Conservation (phyloP, 2,888 invertebrate genomes). For the Lepidochitona cinerea region DNA sequence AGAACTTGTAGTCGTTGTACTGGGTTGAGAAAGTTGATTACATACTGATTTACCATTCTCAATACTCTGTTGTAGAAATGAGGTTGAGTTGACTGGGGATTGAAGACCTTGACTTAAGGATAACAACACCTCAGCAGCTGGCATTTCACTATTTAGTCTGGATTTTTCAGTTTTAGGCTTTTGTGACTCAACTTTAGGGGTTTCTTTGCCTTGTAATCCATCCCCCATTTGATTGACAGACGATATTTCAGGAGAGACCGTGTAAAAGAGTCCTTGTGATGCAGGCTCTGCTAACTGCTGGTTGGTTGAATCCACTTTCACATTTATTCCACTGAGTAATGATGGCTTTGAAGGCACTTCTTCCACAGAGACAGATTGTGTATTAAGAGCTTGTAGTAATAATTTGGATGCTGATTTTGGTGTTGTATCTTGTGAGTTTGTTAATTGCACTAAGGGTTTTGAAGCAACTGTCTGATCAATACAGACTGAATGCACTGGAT, state of each 20-base stretch:
- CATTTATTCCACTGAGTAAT: neutral
- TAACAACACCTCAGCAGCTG: conserved; percentile 3
- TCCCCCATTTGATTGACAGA: neutral
- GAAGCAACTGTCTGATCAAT: neutral
- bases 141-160: neutral
- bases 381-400: neutral
- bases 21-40: neutral
- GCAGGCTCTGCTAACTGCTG: neutral
- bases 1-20: neutral
- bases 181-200: neutral
- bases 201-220: neutral
- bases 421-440: neutral
- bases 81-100: no score
- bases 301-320: neutral
- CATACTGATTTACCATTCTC: neutral
- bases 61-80: no score
- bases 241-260: neutral
- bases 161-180: neutral
- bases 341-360: neutral
- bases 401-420: neutral
- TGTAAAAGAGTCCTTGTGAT: neutral
- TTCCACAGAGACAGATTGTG: neutral
- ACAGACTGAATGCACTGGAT: neutral
- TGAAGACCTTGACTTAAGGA: neutral
- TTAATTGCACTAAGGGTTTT: neutral